phyloP scores from a whole-genome alignment of 2,888 invertebrate genomes.

The Cephalotes varians region DNA sequence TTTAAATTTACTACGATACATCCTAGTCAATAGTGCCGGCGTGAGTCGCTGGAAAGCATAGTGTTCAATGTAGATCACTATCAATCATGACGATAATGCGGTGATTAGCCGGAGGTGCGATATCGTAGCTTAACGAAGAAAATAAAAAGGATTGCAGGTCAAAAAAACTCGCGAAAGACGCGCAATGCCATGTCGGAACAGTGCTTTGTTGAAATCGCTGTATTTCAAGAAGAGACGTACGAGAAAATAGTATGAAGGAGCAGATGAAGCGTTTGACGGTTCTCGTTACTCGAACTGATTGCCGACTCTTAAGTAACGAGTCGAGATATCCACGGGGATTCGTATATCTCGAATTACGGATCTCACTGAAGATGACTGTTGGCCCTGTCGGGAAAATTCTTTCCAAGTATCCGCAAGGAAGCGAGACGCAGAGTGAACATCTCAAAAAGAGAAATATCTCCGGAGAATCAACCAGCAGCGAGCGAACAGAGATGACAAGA shows the following conservation, averaged over 20 bases:
- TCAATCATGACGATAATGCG: conserved; percentile 71
- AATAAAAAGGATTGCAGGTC: conserved; percentile 7
- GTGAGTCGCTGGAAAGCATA: conserved; percentile 68
- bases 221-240: conserved; percentile 39
- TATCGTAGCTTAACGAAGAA: conserved; percentile 69
- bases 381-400: conserved; percentile 63
- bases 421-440: conserved; percentile 44
- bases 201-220: conserved; percentile 30
- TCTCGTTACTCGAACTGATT: conserved; percentile 76
- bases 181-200: conserved; percentile 63
- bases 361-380: conserved; percentile 60
- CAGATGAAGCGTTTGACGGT: conserved; percentile 68
- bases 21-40: conserved; percentile 13
- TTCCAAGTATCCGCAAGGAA: conserved; percentile 35
- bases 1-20: conserved; percentile 20
- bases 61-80: conserved; percentile 67
- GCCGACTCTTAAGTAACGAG: conserved; percentile 70
- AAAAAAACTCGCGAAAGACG: conserved; percentile 11
- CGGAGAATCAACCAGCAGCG: background rate
- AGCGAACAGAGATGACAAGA: conserved; percentile 60
- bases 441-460: conserved; percentile 5
- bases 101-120: conserved; percentile 70
- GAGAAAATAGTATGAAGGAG: conserved; percentile 25
- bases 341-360: conserved; percentile 77
- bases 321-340: conserved; percentile 74